Conservation (phyloP, 2,888 invertebrate genomes). For the Melanotus villosus region DNA sequence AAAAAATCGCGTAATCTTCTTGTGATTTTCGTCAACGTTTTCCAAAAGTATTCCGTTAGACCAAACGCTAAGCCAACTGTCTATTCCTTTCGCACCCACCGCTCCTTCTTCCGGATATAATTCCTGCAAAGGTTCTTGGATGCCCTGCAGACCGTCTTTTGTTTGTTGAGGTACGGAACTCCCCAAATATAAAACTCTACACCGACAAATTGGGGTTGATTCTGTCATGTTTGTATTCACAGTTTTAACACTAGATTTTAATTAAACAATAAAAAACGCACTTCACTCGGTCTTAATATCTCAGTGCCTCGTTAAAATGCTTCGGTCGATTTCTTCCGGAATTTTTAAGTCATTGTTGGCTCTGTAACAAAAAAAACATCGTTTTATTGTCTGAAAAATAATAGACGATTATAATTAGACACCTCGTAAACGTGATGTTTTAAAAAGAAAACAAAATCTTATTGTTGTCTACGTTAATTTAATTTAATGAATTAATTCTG, state of each 20-base stretch:
- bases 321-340: background rate
- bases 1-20: conserved; percentile 95
- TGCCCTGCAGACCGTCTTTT: conserved; percentile 97
- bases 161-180: conserved; percentile 97
- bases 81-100: conserved; percentile 89
- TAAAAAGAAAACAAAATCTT: too few species aligned
- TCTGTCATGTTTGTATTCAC: conserved; percentile 69
- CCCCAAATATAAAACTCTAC: conserved; percentile 96
- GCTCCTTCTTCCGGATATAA: conserved; percentile 96
- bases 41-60: conserved; percentile 95
- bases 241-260: background rate
- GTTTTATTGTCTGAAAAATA: conserved; percentile 6
- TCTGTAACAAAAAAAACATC: conserved; percentile 24
- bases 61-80: conserved; percentile 98
- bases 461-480: background rate
- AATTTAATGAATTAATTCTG: background rate
- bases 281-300: conserved; percentile 8
- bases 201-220: conserved; percentile 96
- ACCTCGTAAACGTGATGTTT: too few species aligned
- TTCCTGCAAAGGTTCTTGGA: conserved; percentile 96
- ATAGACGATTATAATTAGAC: background rate
- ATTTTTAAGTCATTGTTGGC: conserved; percentile 22
- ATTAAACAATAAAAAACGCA: background rate
- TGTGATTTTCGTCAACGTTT: conserved; percentile 96
- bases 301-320: conserved; percentile 11